A percentile compares a stretch with the other conserved stretches of the same genome.
phyloP scores from a whole-genome alignment of 2,888 invertebrate genomes.

The Cacoxenus indagator region DNA sequence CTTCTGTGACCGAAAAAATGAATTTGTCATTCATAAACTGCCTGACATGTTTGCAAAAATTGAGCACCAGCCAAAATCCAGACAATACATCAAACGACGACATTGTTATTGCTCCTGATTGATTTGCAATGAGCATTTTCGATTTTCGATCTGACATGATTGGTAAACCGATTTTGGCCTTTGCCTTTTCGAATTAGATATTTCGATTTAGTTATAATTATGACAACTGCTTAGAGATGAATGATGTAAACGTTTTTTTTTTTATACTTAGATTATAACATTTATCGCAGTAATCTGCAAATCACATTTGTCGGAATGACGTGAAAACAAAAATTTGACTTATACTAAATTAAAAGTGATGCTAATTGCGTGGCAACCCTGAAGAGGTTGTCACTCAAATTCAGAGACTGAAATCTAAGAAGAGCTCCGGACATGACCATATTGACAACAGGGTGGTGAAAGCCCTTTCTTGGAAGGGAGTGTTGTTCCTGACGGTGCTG shows the following conservation, averaged over 20 bases:
- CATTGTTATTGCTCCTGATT: conserved; percentile 43
- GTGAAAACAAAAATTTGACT: too few species aligned
- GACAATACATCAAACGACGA: conserved; percentile 61
- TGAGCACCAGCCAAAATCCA: conserved; percentile 45
- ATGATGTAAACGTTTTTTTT: not conserved
- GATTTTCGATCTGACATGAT: conserved; percentile 40
- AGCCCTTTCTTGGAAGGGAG: too few species aligned
- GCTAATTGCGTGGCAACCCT: too few species aligned
- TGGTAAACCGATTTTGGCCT: conserved; percentile 42
- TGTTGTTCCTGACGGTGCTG: too few species aligned
- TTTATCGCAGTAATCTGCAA: too few species aligned
- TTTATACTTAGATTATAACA: not conserved
- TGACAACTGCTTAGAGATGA: conserved; percentile 45
- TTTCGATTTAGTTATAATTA: conserved; percentile 54
- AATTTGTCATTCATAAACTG: conserved; percentile 66
- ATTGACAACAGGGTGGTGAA: too few species aligned
- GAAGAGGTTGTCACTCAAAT: too few species aligned
- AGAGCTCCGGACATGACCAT: too few species aligned
- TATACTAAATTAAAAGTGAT: too few species aligned
- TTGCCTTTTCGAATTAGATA: conserved; percentile 31
- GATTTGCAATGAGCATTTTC: conserved; percentile 64
- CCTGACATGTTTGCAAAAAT: conserved; percentile 63
- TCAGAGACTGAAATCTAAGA: too few species aligned
- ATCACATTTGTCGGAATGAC: too few species aligned
- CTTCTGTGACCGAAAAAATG: conserved; percentile 44